Evolutionary conservation across 2,797 vertebrate species (phyloP).

Genomic region (Neosilurus hyrtlii): DNA sequence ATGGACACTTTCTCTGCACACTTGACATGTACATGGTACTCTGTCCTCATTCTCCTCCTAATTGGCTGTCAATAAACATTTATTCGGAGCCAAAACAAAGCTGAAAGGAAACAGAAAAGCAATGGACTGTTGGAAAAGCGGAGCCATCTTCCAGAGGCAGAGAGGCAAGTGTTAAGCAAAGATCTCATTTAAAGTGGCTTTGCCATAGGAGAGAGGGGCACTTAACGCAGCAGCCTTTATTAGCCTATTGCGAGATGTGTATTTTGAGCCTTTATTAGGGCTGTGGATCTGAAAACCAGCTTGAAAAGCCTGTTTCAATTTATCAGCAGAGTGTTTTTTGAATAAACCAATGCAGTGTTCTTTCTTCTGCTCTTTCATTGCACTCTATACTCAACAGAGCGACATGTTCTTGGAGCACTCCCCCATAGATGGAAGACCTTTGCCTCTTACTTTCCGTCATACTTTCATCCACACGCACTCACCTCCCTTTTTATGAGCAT

Average conservation of each 20-base stretch:
- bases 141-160: slow-evolving; percentile 66
- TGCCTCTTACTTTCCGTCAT: slow-evolving; percentile 52
- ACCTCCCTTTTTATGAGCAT: slow-evolving; percentile 66
- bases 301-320: slow-evolving; percentile 81
- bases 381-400: slow-evolving; percentile 39
- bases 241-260: slow-evolving; percentile 70
- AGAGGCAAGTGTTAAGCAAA: slow-evolving; percentile 75
- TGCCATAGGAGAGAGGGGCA: slow-evolving; percentile 72
- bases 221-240: slow-evolving; percentile 77
- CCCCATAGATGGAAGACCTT: slow-evolving; percentile 53
- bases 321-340: slow-evolving; percentile 75
- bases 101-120: slow-evolving; percentile 50
- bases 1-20: slow-evolving; percentile 62
- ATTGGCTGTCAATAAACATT: slow-evolving; percentile 82
- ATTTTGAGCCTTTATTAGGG: slow-evolving; percentile 80
- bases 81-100: slow-evolving; percentile 77
- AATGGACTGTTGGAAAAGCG: slow-evolving; percentile 46
- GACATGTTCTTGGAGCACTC: slow-evolving; percentile 45
- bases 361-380: slow-evolving; percentile 77
- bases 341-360: slow-evolving; percentile 68
- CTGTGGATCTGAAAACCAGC: slow-evolving; percentile 75
- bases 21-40: slow-evolving; percentile 74
- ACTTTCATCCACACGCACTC: slow-evolving; percentile 42
- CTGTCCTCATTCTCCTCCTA: slow-evolving; percentile 76
- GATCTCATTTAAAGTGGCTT: slow-evolving; percentile 79